phyloP scores from a whole-genome alignment of 2,113 vertebrate species.

The Boulengeromyrus knoepffleri region DNA sequence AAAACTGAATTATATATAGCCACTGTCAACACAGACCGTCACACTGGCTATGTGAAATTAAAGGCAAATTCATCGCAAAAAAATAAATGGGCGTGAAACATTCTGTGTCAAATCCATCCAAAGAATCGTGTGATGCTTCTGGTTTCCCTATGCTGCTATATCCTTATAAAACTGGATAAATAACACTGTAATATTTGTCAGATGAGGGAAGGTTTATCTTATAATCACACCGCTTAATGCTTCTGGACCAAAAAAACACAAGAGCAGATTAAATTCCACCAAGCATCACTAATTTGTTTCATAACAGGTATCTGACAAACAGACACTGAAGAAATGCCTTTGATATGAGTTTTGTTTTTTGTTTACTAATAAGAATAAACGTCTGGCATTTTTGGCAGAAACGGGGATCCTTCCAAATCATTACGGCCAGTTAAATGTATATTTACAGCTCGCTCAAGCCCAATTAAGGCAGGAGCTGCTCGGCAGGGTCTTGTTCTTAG shows the following conservation, averaged over 20 bases:
- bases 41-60: background rate
- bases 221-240: background rate
- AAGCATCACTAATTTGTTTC: background rate
- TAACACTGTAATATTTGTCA: background rate
- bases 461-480: background rate
- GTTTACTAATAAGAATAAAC: background rate
- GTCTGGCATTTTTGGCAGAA: background rate
- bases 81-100: background rate
- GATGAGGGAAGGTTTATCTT: background rate
- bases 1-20: background rate
- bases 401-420: background rate
- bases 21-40: background rate
- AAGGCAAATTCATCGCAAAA: background rate
- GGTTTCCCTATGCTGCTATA: background rate
- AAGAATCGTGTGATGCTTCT: background rate
- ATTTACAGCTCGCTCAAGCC: background rate
- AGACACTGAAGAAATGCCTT: background rate
- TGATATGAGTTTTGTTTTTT: background rate
- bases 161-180: background rate
- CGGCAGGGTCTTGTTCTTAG: background rate
- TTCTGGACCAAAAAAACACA: background rate
- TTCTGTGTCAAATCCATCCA: background rate
- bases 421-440: background rate
- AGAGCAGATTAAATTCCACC: background rate
- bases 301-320: background rate